Evolutionary conservation across 2,797 vertebrate species (phyloP).

Genomic region (Glyptemys insculpta): DNA sequence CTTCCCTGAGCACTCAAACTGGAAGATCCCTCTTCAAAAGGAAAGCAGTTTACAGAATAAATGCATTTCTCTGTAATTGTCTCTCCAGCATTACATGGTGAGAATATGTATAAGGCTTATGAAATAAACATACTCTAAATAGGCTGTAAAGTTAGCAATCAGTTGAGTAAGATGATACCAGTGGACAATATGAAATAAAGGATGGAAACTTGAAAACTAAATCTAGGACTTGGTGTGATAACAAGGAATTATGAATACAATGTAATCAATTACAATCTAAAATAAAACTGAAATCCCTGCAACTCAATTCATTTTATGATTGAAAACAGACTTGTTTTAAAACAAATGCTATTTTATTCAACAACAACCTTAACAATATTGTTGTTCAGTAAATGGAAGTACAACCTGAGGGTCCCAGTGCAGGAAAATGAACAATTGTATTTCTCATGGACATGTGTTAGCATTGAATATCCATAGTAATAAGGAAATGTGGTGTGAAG

Average conservation of each 20-base stretch:
- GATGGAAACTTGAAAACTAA: not conserved
- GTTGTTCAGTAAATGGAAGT: not conserved
- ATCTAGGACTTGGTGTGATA: not conserved
- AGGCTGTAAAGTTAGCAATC: too few relatives aligned
- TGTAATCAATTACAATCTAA: not conserved
- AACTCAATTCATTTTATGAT: not conserved
- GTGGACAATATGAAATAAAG: too few relatives aligned
- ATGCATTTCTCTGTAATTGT: too few relatives aligned
- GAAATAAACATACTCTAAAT: too few relatives aligned
- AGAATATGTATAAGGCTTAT: too few relatives aligned
- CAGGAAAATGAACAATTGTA: not conserved
- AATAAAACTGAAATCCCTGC: not conserved
- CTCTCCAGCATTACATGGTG: too few relatives aligned
- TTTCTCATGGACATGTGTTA: not conserved
- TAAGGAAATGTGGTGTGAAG: not conserved
- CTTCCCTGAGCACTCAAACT: too few relatives aligned
- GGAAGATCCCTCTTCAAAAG: too few relatives aligned
- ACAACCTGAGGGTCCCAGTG: not conserved
- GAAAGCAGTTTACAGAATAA: too few relatives aligned
- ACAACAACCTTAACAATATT: not conserved
- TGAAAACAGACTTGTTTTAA: not conserved
- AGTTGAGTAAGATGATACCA: too few relatives aligned
- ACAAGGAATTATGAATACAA: not conserved
- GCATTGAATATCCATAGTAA: not conserved
- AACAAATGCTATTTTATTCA: not conserved